A percentile compares a stretch with the other conserved stretches of the same genome.
Evolutionary conservation across 2,888 invertebrate genomes (phyloP).

Genomic region (Rotaria magnacalcarata): DNA sequence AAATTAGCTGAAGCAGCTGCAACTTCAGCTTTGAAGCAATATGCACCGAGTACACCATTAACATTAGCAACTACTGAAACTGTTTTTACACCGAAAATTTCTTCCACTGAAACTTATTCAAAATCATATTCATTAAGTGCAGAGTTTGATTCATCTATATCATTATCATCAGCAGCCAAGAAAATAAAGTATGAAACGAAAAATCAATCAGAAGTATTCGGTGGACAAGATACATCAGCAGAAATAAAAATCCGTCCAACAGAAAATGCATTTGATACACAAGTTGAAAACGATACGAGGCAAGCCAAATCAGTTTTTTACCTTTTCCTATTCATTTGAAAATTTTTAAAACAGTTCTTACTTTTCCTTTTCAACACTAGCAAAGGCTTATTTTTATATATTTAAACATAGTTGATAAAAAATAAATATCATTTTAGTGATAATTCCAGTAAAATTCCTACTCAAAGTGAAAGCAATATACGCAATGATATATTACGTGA

Average conservation of each 20-base stretch:
- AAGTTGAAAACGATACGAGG: background rate
- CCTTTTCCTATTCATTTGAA: too few species aligned
- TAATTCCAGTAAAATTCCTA: background rate
- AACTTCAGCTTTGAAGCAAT: background rate
- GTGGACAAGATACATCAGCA: background rate
- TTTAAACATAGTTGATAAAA: too few species aligned
- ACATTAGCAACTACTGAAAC: background rate
- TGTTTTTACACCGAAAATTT: background rate
- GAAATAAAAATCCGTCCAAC: background rate
- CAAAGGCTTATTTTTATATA: background rate
- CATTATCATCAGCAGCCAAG: background rate
- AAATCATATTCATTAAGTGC: background rate
- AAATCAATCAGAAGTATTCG: background rate
- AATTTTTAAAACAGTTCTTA: too few species aligned
- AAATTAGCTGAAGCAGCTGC: background rate
- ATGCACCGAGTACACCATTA: background rate
- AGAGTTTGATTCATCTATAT: background rate
- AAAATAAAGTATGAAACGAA: background rate
- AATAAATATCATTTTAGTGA: background rate
- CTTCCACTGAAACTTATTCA: slow-evolving; percentile 1
- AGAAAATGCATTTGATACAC: background rate
- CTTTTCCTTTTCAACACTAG: background rate
- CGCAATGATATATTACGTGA: slow-evolving; percentile 69
- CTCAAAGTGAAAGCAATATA: slow-evolving; percentile 44
- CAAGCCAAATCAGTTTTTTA: background rate